Percentiles rank a stretch among this genome's conserved stretches.
These are phyloP conservation scores for Smittia sp. DNA, from an alignment of 2,888 invertebrate genomes.

Conservation along the genomic window DNA sequence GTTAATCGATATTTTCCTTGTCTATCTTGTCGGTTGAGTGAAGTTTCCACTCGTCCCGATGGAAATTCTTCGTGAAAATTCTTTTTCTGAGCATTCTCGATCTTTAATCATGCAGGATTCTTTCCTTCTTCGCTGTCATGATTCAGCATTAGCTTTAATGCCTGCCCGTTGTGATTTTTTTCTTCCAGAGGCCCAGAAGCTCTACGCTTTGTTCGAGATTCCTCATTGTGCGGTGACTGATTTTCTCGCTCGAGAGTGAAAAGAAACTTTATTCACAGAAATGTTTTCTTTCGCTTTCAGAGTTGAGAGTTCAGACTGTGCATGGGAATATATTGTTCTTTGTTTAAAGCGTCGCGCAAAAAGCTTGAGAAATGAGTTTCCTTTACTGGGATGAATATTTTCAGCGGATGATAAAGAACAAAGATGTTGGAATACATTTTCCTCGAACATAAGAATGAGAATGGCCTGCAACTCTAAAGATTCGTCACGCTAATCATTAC, in stretches of 20 bases:
- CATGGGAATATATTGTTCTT: not conserved
- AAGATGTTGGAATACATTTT: not conserved
- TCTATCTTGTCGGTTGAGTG: not conserved
- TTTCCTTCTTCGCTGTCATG: not conserved
- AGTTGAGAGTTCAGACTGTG: not conserved
- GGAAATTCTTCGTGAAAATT: conserved; percentile 2
- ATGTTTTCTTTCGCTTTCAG: not conserved
- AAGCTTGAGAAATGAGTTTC: not conserved
- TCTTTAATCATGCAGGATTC: not conserved
- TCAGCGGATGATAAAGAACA: not conserved
- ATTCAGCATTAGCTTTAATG: conserved; percentile 5
- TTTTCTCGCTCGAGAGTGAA: not conserved
- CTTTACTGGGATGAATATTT: not conserved
- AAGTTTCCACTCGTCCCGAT: not conserved
- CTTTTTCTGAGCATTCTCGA: no score
- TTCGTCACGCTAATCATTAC: no score
- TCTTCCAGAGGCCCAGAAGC: no score
- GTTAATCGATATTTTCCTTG: not conserved
- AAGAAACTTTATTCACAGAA: not conserved
- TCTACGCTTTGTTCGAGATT: no score
- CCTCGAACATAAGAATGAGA: no score
- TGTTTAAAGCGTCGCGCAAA: not conserved
- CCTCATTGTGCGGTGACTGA: not conserved
- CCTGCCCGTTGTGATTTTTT: no score
- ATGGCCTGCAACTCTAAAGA: no score